These are phyloP conservation scores for Glomeris marginata DNA, from an alignment of 2,888 invertebrate genomes.

Conservation along the genomic window DNA sequence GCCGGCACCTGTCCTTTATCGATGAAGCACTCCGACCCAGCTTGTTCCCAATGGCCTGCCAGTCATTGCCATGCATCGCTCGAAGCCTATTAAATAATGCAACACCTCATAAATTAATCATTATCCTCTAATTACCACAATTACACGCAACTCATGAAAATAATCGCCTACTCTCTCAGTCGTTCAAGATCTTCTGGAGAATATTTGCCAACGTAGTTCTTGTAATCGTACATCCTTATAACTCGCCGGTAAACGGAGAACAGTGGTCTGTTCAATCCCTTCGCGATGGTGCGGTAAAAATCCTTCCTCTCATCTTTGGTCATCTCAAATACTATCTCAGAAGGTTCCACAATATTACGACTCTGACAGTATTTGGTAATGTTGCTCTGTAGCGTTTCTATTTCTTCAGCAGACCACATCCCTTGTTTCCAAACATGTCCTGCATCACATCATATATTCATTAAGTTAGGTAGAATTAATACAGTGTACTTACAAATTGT, in stretches of 20 bases:
- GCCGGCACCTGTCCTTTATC: conserved; percentile 34
- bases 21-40: conserved; percentile 35
- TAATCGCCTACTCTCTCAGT: conserved; percentile 28
- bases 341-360: conserved; percentile 28
- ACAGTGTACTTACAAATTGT: too few relatives aligned
- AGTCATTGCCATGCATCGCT: conserved; percentile 32
- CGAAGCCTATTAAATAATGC: conserved; percentile 16
- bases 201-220: conserved; percentile 35
- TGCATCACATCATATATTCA: too few relatives aligned
- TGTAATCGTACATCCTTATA: conserved; percentile 35
- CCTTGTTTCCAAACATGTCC: conserved; percentile 34
- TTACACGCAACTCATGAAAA: neutral
- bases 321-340: conserved; percentile 34
- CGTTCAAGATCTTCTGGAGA: conserved; percentile 30
- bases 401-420: conserved; percentile 34
- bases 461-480: too few relatives aligned
- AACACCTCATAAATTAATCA: neutral
- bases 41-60: conserved; percentile 33
- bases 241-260: conserved; percentile 35
- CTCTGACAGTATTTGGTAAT: conserved; percentile 32
- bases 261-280: conserved; percentile 32
- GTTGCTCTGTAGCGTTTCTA: conserved; percentile 30
- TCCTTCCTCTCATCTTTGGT: conserved; percentile 35
- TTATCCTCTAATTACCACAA: too few relatives aligned
- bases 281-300: conserved; percentile 33